A percentile compares a stretch with the other conserved stretches of the same genome.
These are phyloP conservation scores for Lymantria dispar DNA, from an alignment of 2,888 invertebrate species.

Conservation along the genomic window DNA sequence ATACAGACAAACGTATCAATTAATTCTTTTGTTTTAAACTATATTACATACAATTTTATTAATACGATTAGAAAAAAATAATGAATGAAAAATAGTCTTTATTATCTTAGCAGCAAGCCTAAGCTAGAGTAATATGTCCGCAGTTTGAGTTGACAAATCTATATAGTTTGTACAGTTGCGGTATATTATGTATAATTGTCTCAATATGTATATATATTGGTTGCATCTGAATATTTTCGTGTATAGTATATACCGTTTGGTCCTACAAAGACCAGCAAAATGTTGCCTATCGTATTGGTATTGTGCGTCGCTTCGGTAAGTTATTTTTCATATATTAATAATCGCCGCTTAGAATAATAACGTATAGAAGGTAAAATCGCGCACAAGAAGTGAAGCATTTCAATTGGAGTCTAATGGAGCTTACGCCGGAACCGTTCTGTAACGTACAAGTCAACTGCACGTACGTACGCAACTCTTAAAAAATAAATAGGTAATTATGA, in stretches of 20 bases:
- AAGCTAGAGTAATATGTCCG: background rate
- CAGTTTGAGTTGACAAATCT: slow-evolving; percentile 1
- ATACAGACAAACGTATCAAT: slow-evolving; percentile 52
- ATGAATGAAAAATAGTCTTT: slow-evolving; percentile 19
- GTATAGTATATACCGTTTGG: slow-evolving; percentile 77
- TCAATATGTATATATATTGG: slow-evolving; percentile 63
- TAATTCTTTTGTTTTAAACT: slow-evolving; percentile 51
- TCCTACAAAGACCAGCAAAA: slow-evolving; percentile 59
- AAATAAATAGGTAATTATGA: no score
- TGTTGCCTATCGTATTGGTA: slow-evolving; percentile 65
- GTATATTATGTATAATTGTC: slow-evolving; percentile 41
- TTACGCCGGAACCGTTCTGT: no score
- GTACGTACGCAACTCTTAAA: no score
- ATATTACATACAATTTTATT: slow-evolving; percentile 22
- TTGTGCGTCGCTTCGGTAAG: slow-evolving; percentile 65
- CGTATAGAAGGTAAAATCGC: no score
- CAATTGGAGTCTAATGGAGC: no score
- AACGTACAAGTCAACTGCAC: no score
- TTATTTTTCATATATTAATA: background rate
- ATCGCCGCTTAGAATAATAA: no score
- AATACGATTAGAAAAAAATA: slow-evolving; percentile 2
- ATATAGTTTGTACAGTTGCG: slow-evolving; percentile 53
- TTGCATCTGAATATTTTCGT: slow-evolving; percentile 32
- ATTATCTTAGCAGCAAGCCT: background rate
- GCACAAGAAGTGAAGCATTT: no score